These are phyloP conservation scores for Chrysopilus asiliformis DNA, from an alignment of 2,888 invertebrate genomes.

Conservation along the genomic window DNA sequence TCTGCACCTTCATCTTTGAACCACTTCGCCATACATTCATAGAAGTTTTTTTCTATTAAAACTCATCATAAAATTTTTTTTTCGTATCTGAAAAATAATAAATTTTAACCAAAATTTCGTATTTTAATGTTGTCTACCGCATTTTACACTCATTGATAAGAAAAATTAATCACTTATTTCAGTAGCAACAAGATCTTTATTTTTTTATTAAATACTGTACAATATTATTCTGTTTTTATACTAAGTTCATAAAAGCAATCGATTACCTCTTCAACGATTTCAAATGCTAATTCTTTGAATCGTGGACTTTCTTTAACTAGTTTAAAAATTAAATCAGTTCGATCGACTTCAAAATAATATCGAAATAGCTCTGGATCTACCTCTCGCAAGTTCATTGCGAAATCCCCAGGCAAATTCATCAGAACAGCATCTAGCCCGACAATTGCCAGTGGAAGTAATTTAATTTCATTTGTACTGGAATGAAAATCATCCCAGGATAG, in stretches of 20 bases:
- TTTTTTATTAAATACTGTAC: no score
- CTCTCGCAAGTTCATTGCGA: constrained; percentile 25
- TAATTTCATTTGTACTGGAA: constrained; percentile 21
- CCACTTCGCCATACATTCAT: no score
- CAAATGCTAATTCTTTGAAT: constrained; percentile 24
- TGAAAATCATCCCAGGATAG: constrained; percentile 18
- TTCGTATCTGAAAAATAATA: no score
- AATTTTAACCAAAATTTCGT: not conserved
- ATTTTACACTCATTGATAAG: no score
- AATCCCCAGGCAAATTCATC: constrained; percentile 16
- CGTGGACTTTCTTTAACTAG: constrained; percentile 28
- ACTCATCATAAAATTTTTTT: no score
- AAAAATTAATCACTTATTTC: no score
- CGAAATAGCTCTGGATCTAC: constrained; percentile 30
- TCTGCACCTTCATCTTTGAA: no score
- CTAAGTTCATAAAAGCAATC: no score
- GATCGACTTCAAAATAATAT: constrained; percentile 31
- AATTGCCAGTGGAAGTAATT: constrained; percentile 7
- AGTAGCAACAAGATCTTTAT: no score
- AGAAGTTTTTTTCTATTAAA: no score
- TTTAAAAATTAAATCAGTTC: constrained; percentile 30
- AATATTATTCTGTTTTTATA: no score
- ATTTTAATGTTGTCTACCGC: no score
- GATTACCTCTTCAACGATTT: constrained; percentile 25
- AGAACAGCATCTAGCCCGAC: constrained; percentile 4